These are phyloP conservation scores for Panagrolaimus sp. DNA, from an alignment of 1,140 invertebrate genomes.

Conservation along the genomic window DNA sequence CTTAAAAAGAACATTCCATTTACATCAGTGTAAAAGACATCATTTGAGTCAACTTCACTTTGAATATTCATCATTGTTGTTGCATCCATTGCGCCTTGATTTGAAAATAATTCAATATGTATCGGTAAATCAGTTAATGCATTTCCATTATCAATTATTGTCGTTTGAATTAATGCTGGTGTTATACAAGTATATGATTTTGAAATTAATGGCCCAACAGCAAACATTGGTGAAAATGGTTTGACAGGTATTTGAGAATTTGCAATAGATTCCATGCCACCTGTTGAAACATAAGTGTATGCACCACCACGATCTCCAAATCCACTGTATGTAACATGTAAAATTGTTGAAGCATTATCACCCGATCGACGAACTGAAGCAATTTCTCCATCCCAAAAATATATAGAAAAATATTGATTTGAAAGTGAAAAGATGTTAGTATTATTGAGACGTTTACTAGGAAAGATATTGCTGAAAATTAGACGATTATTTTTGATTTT, in stretches of 20 bases:
- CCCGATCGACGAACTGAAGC: neutral
- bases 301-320: slow-evolving; percentile 31
- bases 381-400: slow-evolving; percentile 22
- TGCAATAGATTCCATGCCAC: neutral
- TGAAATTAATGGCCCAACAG: slow-evolving; percentile 21
- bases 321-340: slow-evolving; percentile 21
- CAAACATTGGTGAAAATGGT: slow-evolving; percentile 13
- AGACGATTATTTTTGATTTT: neutral
- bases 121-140: slow-evolving; percentile 11
- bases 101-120: slow-evolving; percentile 30
- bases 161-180: neutral
- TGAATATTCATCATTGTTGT: slow-evolving; percentile 21
- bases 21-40: slow-evolving; percentile 32
- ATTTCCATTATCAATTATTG: neutral
- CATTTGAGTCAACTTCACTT: slow-evolving; percentile 14
- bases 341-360: neutral
- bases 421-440: slow-evolving; percentile 15
- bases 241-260: neutral
- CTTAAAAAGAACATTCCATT: slow-evolving; percentile 31
- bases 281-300: slow-evolving; percentile 25
- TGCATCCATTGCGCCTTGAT: neutral
- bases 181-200: slow-evolving; percentile 13
- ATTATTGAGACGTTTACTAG: neutral
- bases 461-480: slow-evolving; percentile 9
- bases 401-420: slow-evolving; percentile 8